Base-by-base conservation (phyloP, 1,140 invertebrate species). In the Cardiocondyla obscurior region DNA sequence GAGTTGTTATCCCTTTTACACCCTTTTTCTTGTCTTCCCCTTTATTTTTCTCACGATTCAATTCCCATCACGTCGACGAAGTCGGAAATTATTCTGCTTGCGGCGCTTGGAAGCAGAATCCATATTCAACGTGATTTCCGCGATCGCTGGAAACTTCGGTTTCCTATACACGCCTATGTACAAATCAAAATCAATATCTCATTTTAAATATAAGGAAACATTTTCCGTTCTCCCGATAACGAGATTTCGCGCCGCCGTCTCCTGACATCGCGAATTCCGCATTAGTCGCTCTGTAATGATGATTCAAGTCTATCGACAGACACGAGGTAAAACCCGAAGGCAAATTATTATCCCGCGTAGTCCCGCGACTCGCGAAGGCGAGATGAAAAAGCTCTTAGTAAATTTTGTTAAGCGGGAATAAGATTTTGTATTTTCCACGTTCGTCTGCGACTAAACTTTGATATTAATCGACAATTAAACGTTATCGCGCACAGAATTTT, bases 61-160 rank as follows among this genome's bases (percentile, higher is more conserved):
- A 83, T 81, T 85, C 65, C 55, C 55, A 74, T 51, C 85, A 60
- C 62, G 76, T 82, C 72, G 81, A 85, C 65, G 60, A 69, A 70
- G 81, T 49, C 81, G 84, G 84, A 85, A 85, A 85, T 85, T 85
- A 85, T 83, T 76, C 81, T 83, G 72, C 74, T 81, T 60, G 62
- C 44, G 51, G 83, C 42, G 57, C 12, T 44, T 62, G 42, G 70
- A 6, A 58, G 14, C 72, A 76, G 57, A 76, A 79, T 64, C 72
- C 70, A 76, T 62, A 77, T 64, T 79, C 74, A 49, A 79, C 74
- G 74, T 79, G 74, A 79, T 79, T 69, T 79, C 74, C 74, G 74
- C 74, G 74, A 79, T 79, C 69, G 74, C 64, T 79, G 74, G 62
- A 53, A 79, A 79, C 74, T 79, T 79, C 46, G 62, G 22, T 60